Percentiles rank a stretch among this genome's conserved stretches.
These are phyloP conservation scores for Ophion ventricosus DNA, from an alignment of 2,888 invertebrate genomes.

Conservation along the genomic window DNA sequence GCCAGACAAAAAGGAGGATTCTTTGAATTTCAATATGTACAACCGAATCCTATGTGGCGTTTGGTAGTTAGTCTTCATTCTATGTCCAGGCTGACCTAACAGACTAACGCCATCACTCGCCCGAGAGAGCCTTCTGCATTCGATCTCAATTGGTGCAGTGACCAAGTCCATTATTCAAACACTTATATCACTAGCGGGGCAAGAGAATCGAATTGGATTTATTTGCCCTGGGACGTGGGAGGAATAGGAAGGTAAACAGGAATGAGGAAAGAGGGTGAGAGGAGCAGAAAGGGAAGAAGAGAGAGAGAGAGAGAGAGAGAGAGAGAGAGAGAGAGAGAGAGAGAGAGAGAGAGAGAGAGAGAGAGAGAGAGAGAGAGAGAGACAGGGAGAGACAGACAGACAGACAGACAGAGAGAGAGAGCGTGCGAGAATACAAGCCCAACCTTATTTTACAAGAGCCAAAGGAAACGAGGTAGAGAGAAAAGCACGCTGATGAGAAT, in stretches of 20 bases:
- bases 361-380: slow-evolving; percentile 7
- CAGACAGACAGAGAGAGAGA: too few species aligned
- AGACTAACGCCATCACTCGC: slow-evolving; percentile 4
- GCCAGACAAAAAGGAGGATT: neutral
- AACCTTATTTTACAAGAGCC: slow-evolving; percentile 49
- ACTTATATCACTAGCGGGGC: slow-evolving; percentile 30
- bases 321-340: neutral
- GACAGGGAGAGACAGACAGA: neutral
- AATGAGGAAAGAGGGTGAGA: slow-evolving; percentile 5
- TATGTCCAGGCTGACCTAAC: neutral
- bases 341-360: neutral
- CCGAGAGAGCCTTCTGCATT: slow-evolving; percentile 15
- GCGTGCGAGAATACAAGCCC: slow-evolving; percentile 3
- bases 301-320: neutral
- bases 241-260: slow-evolving; percentile 14
- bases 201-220: slow-evolving; percentile 55
- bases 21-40: neutral
- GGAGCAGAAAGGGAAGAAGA: neutral
- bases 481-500: slow-evolving; percentile 38
- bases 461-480: neutral
- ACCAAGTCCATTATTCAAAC: slow-evolving; percentile 35
- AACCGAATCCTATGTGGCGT: neutral
- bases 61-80: slow-evolving; percentile 6
- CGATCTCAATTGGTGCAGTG: slow-evolving; percentile 38
- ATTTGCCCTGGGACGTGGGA: slow-evolving; percentile 12